Conservation (phyloP, 2,113 vertebrate species). For the Propithecus coquereli region DNA sequence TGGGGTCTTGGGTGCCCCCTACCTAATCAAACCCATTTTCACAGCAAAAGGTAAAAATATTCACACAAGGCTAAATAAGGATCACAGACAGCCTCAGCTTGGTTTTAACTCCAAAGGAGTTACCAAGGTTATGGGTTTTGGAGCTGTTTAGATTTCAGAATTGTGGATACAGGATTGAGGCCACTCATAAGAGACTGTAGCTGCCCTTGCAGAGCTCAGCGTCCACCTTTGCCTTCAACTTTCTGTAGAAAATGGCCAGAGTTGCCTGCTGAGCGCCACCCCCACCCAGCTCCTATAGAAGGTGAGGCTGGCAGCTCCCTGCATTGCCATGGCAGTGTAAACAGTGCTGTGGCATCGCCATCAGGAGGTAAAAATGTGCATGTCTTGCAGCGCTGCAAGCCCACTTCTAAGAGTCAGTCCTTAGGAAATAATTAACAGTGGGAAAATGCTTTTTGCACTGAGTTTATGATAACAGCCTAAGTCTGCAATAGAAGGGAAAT, state of each 20-base stretch:
- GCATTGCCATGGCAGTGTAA: fast-evolving
- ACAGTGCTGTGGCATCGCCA: fast-evolving
- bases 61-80: neutral
- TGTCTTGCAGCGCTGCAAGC: neutral
- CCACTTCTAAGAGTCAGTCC: neutral
- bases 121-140: neutral
- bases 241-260: neutral
- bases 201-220: neutral
- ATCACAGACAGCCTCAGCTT: neutral
- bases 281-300: neutral
- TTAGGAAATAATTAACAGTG: neutral
- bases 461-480: neutral
- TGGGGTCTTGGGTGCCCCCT: neutral
- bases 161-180: neutral
- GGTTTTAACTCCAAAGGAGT: neutral
- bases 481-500: neutral
- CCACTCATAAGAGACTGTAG: neutral
- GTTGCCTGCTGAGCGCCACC: neutral
- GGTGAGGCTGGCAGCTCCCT: neutral
- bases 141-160: neutral
- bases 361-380: neutral
- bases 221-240: neutral
- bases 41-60: neutral
- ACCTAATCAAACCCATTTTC: neutral
- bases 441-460: neutral